Evolutionary conservation across 2,113 vertebrate genomes (phyloP), one percentile per base, ranked within the genome.

Genomic region (Trachemys scripta): DNA sequence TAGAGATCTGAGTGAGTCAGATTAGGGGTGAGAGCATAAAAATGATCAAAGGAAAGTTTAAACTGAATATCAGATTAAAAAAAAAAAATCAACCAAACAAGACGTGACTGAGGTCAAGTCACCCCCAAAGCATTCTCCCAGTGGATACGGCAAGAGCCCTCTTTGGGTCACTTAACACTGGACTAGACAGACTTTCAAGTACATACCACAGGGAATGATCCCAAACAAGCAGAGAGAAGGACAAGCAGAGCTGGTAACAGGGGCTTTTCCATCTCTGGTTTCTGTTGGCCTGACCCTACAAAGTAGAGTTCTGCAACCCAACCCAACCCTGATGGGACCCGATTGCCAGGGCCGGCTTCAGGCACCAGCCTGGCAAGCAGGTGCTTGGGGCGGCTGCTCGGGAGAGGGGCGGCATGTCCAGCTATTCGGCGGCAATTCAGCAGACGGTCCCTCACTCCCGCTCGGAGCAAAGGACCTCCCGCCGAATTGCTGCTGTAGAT

Each of bases 81-180:
- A 0, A n/a, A 51, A 51, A 24, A 59, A 27, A 11, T 5, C 57
- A 57, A 62, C 11, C 57, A 31, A 31, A 62, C 12, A 31, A 62
- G 57, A 31, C 29, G 45, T 0, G 16, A 84, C 50, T 56, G 2
- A 24, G n/a, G 14, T 54, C 85, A 82, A 87, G 6, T 56, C 38
- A 47, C 29, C 57, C 85, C 72, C 75, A 80, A 19, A 6, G 12
- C 57, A 85, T 27, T 3, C 25, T 38, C 47, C 24, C 57, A n/a
- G 83, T 10, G 25, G 5, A n/a, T 10, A 1, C 0, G 3, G 59
- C 9, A 76, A 82, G 75, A 51, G 0, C 10, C 35, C 8, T 75
- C n/a, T 38, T 20, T 22, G 69, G n/a, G 8, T 22, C 35, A 72
- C 20, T 38, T 22, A 17, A 38, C 19, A 62, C 7, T 78, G 16